These are phyloP conservation scores for Kryptolebias ocellatus DNA, from an alignment of 2,797 vertebrate genomes.

Conservation along the genomic window DNA sequence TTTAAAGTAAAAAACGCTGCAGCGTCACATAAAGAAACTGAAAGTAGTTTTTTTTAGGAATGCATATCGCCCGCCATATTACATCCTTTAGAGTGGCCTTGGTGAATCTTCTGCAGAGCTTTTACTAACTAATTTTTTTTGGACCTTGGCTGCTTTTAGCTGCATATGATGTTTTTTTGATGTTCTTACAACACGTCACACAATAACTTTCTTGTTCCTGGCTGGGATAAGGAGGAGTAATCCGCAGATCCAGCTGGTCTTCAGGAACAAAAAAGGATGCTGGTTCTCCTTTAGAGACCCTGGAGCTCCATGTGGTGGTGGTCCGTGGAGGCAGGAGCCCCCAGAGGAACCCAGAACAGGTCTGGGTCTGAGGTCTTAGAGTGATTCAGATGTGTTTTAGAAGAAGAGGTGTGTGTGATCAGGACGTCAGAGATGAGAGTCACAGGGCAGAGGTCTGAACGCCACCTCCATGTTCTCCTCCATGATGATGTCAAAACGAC, in stretches of 20 bases:
- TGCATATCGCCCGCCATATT: no score
- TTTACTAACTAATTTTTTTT: no score
- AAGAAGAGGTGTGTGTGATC: not conserved
- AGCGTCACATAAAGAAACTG: no score
- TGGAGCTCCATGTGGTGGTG: not conserved
- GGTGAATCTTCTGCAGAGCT: no score
- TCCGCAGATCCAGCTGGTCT: not conserved
- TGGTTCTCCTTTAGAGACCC: not conserved
- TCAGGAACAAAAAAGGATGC: not conserved
- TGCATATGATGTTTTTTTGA: no score
- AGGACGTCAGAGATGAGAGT: conserved; percentile 45
- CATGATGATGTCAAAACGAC: conserved; percentile 82
- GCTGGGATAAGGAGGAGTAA: not conserved
- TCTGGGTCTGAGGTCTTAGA: not conserved
- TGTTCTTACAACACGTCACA: not conserved
- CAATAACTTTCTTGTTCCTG: not conserved
- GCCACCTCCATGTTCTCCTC: conserved; percentile 84
- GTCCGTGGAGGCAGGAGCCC: not conserved
- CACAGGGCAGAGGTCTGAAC: conserved; percentile 78
- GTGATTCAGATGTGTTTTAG: conserved; percentile 6
- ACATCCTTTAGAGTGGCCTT: no score
- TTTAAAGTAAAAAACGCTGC: no score
- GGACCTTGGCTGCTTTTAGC: no score
- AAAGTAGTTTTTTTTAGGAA: no score
- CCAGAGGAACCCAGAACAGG: conserved; percentile 1